Conservation (phyloP, 2,888 invertebrate species). For the Crepidodera aurea region DNA sequence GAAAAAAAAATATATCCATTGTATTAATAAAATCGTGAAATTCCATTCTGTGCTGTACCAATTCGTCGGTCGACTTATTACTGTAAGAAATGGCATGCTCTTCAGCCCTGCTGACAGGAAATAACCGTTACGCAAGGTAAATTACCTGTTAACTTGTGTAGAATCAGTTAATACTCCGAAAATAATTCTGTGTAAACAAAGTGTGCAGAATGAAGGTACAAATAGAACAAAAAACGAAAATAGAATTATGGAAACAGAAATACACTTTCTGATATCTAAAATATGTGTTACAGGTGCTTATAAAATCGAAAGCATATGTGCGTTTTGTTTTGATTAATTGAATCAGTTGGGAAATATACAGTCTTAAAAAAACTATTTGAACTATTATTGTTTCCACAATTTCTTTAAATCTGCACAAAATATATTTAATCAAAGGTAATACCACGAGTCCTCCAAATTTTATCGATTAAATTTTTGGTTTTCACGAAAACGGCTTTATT, state of each 20-base stretch:
- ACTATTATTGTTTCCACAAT: no score
- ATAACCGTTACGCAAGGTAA: conserved; percentile 15
- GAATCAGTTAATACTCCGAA: neutral
- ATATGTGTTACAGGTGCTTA: neutral
- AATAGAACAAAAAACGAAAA: no score
- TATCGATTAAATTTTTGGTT: no score
- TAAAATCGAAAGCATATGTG: neutral
- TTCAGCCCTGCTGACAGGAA: conserved; percentile 13
- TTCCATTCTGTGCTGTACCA: no score
- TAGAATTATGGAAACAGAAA: neutral
- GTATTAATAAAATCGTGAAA: no score
- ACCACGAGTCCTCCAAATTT: no score
- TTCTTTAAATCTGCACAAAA: no score
- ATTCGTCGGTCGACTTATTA: neutral
- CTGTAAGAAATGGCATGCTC: conserved; percentile 1
- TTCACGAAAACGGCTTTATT: no score
- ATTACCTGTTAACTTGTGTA: conserved; percentile 11
- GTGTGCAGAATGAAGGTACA: neutral
- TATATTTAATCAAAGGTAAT: no score
- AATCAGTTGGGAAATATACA: no score
- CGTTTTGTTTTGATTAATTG: neutral
- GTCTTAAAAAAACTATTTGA: no score
- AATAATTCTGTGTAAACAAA: conserved; percentile 1
- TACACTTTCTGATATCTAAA: neutral
- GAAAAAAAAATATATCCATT: no score